A percentile compares a stretch with the other conserved stretches of the same genome.
These are phyloP conservation scores for Carcinoscorpius rotundicauda DNA, from an alignment of 1,140 invertebrate species.

Conservation along the genomic window DNA sequence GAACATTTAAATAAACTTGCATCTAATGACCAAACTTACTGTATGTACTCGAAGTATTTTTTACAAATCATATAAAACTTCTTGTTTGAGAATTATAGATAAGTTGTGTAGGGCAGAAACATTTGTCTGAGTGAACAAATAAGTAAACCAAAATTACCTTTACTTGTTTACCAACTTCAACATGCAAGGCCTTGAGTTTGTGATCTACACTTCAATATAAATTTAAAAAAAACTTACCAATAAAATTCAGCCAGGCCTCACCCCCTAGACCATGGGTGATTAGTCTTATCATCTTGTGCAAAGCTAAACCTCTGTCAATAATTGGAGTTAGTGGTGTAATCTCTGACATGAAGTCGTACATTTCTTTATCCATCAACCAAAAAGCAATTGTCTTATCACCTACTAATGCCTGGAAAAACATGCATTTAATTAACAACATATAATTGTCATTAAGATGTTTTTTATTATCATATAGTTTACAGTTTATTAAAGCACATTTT, in stretches of 20 bases:
- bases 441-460: neutral
- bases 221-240: constrained; percentile 46
- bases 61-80: too few species aligned
- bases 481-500: too few species aligned
- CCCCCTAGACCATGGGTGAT: constrained; percentile 89
- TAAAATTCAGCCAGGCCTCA: constrained; percentile 97
- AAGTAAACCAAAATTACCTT: too few species aligned
- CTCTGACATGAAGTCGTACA: constrained; percentile 91
- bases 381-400: constrained; percentile 98
- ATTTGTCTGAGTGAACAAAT: too few species aligned
- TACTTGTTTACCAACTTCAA: too few species aligned
- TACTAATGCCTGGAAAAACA: constrained; percentile 61
- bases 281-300: constrained; percentile 94
- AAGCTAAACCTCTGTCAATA: constrained; percentile 52
- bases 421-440: constrained; percentile 1
- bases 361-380: constrained; percentile 99
- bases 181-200: too few species aligned
- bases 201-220: constrained; percentile 5
- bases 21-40: too few species aligned
- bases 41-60: too few species aligned
- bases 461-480: too few species aligned
- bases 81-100: too few species aligned
- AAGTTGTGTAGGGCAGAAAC: too few species aligned
- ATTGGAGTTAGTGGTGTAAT: constrained; percentile 39
- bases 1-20: too few species aligned